These are phyloP conservation scores for Scotopteryx bipunctaria DNA, from an alignment of 2,888 invertebrate genomes.

Conservation along the genomic window DNA sequence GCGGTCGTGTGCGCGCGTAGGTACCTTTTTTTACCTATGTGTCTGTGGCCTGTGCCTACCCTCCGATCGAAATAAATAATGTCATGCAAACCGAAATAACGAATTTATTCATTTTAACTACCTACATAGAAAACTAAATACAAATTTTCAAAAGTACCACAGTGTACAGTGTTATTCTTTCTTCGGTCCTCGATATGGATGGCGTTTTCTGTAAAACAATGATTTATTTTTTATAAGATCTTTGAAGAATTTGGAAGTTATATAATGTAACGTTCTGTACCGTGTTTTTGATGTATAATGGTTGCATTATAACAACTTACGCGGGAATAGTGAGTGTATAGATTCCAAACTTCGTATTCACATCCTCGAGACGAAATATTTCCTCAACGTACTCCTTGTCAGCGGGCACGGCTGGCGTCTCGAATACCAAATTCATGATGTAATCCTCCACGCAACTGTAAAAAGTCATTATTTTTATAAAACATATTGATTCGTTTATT, in stretches of 20 bases:
- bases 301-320: slow-evolving; percentile 54
- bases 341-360: slow-evolving; percentile 75
- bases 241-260: too few relatives aligned
- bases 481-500: not conserved
- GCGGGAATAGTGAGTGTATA: slow-evolving; percentile 73
- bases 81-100: slow-evolving; percentile 5
- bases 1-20: too few relatives aligned
- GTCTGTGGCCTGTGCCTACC: too few relatives aligned
- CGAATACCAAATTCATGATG: slow-evolving; percentile 75
- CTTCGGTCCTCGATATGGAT: slow-evolving; percentile 65
- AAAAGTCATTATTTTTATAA: slow-evolving; percentile 8
- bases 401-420: slow-evolving; percentile 70
- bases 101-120: too few relatives aligned
- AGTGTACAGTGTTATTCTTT: slow-evolving; percentile 49
- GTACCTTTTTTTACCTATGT: too few relatives aligned
- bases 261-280: too few relatives aligned
- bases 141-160: slow-evolving; percentile 15
- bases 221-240: not conserved
- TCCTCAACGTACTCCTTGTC: slow-evolving; percentile 64
- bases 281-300: too few relatives aligned
- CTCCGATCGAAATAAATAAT: too few relatives aligned
- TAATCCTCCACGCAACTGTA: slow-evolving; percentile 78
- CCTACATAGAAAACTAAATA: too few relatives aligned
- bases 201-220: slow-evolving; percentile 68
- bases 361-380: slow-evolving; percentile 69